A percentile compares a stretch with the other conserved stretches of the same genome.
Evolutionary conservation across 2,797 vertebrate genomes (phyloP).

Genomic region (Gallinago stenura): DNA sequence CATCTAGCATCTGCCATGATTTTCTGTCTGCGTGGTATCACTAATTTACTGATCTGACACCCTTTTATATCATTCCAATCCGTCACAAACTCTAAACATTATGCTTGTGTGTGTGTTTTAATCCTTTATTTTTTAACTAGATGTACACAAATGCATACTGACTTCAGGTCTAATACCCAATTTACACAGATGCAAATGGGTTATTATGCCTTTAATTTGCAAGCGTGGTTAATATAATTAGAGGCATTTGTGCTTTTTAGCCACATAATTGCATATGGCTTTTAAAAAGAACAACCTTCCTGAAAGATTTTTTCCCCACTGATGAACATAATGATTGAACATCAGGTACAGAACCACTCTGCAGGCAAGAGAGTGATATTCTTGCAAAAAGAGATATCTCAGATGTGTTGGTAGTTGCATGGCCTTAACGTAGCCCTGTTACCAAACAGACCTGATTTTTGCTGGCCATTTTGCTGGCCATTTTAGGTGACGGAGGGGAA

Average conservation of each 20-base stretch:
- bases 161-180: background rate
- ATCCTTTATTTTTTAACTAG: background rate
- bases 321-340: constrained; percentile 29
- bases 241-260: constrained; percentile 48
- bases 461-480: background rate
- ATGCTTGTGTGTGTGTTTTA: background rate
- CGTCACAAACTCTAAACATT: background rate
- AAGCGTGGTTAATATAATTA: constrained; percentile 24
- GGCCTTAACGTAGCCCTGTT: background rate
- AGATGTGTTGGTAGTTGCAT: background rate
- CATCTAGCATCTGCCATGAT: background rate
- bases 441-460: background rate
- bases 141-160: background rate
- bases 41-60: background rate
- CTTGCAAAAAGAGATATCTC: background rate
- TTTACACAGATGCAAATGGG: constrained; percentile 12
- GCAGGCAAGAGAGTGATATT: background rate
- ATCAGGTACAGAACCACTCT: background rate
- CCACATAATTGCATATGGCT: background rate
- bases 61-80: background rate
- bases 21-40: background rate
- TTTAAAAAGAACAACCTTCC: background rate
- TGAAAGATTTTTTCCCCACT: constrained; percentile 35
- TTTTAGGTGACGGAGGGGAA: background rate
- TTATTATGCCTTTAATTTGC: constrained; percentile 49